Base-by-base conservation (phyloP, 64 coral and sea anemone species). In the Hydrozoanthus tunicans region DNA sequence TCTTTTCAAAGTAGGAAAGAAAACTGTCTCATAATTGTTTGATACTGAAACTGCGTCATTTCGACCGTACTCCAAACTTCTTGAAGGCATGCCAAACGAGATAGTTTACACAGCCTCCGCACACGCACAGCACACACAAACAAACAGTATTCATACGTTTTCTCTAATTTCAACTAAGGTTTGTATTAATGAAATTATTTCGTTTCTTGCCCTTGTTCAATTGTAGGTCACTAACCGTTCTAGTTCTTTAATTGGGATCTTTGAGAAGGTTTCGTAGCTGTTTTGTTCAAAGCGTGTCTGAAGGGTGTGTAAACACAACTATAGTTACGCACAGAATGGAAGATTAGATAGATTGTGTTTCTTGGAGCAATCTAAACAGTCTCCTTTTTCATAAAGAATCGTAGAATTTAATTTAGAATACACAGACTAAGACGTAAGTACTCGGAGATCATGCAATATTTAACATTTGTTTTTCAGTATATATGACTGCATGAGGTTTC, bases 331-430 rank as follows among this genome's bases (percentile, higher is more conserved):
- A 32, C 12, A 75, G 56, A 75, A 74, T 88, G 54, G 69, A 26
- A 88, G 69, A 88, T 73, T 88, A 88, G 84, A 88, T 3, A 51
- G 55, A 25, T 4, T 75, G 53, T 23, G 84, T 88, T 88, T 88
- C 69, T 88, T 24, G 84, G 68, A 88, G 84, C 84, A 74, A 88
- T 75, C 69, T 73, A 75, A 88, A 88, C 69, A 74, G 9, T 88
- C 56, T 88, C 84, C 84, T 56, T 55, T 88, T 88, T 88, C 84
- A 88, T 73, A 73, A 88, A 70, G 84, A 88, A 74, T 74, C 69
- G 59, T 74, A 88, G 84, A 72, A 43, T 88, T 58, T 88, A 88
- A 88, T 88, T 88, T 75, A 75, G 73, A 88, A 88, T 14, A 88
- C 56, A 88, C 84, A 88, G 74, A 56, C 74, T 75, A 70, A 88